These are phyloP conservation scores for Platycheirus rosarum DNA, from an alignment of 2,888 invertebrate species.

Conservation along the genomic window DNA sequence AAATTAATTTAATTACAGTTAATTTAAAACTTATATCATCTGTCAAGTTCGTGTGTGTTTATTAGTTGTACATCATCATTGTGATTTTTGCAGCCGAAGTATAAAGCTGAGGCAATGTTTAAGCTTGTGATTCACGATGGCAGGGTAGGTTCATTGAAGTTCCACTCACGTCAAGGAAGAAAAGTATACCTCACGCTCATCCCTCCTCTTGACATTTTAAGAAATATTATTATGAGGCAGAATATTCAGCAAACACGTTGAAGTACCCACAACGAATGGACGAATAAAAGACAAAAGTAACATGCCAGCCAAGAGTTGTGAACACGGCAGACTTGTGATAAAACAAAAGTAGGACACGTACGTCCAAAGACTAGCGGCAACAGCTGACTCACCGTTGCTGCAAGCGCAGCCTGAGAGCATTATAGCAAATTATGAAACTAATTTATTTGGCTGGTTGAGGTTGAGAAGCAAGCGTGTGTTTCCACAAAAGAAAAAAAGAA, in stretches of 20 bases:
- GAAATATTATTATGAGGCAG: conserved; percentile 27
- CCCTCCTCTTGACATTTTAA: neutral
- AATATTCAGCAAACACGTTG: conserved; percentile 21
- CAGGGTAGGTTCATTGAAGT: conserved; percentile 42
- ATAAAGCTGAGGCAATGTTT: conserved; percentile 8
- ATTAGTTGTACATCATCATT: conserved; percentile 26
- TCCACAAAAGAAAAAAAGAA: conserved; percentile 17
- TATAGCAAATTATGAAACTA: conserved; percentile 62
- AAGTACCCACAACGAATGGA: conserved; percentile 40
- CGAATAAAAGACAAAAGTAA: conserved; percentile 42
- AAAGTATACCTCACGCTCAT: conserved; percentile 38
- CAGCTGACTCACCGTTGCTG: conserved; percentile 66
- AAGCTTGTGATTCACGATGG: conserved; percentile 44
- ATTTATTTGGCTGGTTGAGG: conserved; percentile 45
- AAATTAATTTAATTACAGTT: conserved; percentile 42
- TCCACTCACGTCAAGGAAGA: conserved; percentile 46
- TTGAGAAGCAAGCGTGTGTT: conserved; percentile 40
- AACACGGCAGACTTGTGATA: conserved; percentile 49
- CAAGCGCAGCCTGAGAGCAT: conserved; percentile 51
- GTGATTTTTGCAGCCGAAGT: conserved; percentile 15
- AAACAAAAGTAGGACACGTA: conserved; percentile 65
- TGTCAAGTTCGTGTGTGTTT: conserved; percentile 56
- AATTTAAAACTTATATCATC: conserved; percentile 46
- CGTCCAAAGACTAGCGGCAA: conserved; percentile 51
- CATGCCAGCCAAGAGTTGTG: conserved; percentile 43